Percentiles rank a stretch among this genome's conserved stretches.
Evolutionary conservation across 2,888 invertebrate genomes (phyloP).

Genomic region (Hydrotaea diabolus): DNA sequence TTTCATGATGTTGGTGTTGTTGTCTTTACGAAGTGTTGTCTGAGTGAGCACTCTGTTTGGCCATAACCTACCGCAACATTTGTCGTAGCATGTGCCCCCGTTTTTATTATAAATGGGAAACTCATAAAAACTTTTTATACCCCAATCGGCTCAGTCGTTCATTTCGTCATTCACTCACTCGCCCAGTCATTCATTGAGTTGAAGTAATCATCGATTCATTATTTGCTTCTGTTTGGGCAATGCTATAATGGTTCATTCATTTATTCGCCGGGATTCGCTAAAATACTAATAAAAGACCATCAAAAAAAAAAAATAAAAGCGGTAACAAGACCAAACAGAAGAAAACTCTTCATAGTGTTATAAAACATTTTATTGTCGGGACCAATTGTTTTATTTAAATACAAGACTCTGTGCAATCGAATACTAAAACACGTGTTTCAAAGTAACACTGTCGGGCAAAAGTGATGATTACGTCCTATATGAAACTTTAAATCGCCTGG

Average conservation of each 20-base stretch:
- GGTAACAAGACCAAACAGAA: neutral
- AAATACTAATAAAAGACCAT: conserved; percentile 31
- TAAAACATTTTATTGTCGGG: conserved; percentile 75
- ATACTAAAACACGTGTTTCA: neutral
- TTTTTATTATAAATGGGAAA: conserved; percentile 44
- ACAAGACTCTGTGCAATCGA: neutral
- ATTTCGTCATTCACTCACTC: neutral
- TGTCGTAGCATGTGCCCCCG: conserved; percentile 31
- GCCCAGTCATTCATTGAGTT: neutral
- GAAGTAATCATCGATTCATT: conserved; percentile 5
- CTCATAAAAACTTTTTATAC: conserved; percentile 43
- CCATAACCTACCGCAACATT: conserved; percentile 74
- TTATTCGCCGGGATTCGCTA: neutral
- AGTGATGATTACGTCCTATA: neutral
- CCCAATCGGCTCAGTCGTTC: conserved; percentile 9
- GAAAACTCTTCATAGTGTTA: conserved; percentile 71
- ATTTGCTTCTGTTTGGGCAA: conserved; percentile 9
- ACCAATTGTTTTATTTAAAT: neutral
- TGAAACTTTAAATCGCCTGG: too few relatives aligned
- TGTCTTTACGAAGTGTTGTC: neutral
- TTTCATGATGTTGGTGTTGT: conserved; percentile 21
- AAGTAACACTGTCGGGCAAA: neutral
- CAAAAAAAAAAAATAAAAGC: too few relatives aligned
- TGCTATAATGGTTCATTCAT: neutral
- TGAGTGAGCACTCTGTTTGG: neutral